Percentiles rank a stretch among this genome's conserved stretches.
phyloP scores from a whole-genome alignment of 2,797 vertebrate species.

The Helicolenus hilgendorfi region DNA sequence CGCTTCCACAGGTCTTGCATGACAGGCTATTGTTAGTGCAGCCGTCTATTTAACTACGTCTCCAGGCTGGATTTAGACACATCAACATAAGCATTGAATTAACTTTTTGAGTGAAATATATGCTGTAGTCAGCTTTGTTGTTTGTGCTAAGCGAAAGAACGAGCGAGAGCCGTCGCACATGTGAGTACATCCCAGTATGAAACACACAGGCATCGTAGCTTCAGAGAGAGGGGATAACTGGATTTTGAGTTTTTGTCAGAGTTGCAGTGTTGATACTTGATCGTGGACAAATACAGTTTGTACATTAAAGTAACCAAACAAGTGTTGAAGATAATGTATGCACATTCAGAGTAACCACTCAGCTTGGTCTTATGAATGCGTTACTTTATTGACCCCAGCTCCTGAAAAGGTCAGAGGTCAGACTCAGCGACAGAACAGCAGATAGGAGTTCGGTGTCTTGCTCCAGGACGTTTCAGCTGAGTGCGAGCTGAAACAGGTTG shows the following conservation, averaged over 20 bases:
- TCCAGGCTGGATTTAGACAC: slow-evolving; percentile 37
- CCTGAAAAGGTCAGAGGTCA: slow-evolving; percentile 9
- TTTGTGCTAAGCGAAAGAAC: not conserved
- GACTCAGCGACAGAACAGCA: not conserved
- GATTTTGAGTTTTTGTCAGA: slow-evolving; percentile 1
- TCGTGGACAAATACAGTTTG: not conserved
- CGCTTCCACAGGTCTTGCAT: not conserved
- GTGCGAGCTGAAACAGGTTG: not conserved
- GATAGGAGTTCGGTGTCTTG: not conserved
- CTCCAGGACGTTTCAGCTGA: slow-evolving; percentile 2
- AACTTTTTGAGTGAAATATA: slow-evolving; percentile 41
- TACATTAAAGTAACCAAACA: not conserved
- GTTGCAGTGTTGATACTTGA: not conserved
- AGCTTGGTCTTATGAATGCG: not conserved
- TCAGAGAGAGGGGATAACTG: not conserved
- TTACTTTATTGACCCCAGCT: not conserved
- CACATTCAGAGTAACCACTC: not conserved
- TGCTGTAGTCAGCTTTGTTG: slow-evolving; percentile 2
- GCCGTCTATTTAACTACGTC: slow-evolving; percentile 10
- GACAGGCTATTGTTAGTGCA: not conserved
- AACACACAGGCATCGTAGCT: too few species aligned
- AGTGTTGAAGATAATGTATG: not conserved
- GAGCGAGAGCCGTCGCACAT: too few species aligned
- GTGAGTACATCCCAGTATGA: too few species aligned
- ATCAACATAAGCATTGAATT: slow-evolving; percentile 23